phyloP scores from a whole-genome alignment of 2,888 invertebrate species.

The Enchytraeus crypticus region DNA sequence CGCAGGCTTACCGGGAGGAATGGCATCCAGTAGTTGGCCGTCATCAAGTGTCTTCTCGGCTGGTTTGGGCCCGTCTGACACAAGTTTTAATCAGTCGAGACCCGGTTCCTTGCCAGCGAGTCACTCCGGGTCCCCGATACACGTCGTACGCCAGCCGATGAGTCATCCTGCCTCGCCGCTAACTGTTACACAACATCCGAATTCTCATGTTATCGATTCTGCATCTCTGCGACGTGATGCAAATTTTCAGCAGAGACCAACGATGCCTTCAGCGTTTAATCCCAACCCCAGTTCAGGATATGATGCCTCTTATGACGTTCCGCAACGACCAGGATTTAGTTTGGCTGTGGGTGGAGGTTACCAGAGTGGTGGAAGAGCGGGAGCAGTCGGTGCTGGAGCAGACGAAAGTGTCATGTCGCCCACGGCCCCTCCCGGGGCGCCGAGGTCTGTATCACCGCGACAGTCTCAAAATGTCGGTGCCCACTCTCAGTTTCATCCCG shows the following conservation, averaged over 20 bases:
- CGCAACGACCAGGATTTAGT: background rate
- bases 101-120: conserved; percentile 21
- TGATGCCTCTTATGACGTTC: background rate
- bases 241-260: no score
- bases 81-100: background rate
- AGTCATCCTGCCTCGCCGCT: conserved; percentile 34
- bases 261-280: no score
- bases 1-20: background rate
- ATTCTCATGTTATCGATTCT: background rate
- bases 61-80: no score
- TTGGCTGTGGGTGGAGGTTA: background rate
- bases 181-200: background rate
- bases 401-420: conserved; percentile 1
- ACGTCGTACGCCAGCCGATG: conserved; percentile 21
- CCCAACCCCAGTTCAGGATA: background rate
- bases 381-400: background rate
- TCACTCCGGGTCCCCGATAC: conserved; percentile 20
- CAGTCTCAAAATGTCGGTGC: background rate
- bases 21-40: conserved; percentile 2
- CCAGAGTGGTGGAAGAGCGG: background rate
- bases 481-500: background rate
- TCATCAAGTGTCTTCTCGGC: no score
- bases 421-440: conserved; percentile 13
- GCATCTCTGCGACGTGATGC: no score
- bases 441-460: background rate